phyloP scores from a whole-genome alignment of 2,888 invertebrate species.

The Exephanes ischioxanthus region DNA sequence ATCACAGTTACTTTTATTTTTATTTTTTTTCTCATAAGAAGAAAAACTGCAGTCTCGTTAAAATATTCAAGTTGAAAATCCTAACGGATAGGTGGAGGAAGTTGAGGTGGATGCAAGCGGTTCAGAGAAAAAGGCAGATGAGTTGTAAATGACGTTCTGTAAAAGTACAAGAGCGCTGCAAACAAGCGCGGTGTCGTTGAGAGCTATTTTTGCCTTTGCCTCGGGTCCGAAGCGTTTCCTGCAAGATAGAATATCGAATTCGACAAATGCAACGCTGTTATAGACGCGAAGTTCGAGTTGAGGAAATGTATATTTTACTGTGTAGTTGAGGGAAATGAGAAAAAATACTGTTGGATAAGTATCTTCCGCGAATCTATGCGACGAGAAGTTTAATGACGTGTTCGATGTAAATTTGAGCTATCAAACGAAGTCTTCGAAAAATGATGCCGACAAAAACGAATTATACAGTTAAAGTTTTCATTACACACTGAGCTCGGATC shows the following conservation, averaged over 20 bases:
- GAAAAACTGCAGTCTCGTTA: not conserved
- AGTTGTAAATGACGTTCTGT: constrained; percentile 20
- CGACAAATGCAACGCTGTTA: not conserved
- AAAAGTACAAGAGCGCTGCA: constrained; percentile 4
- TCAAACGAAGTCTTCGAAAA: too few species aligned
- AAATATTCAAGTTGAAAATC: not conserved
- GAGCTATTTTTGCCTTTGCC: constrained; percentile 22
- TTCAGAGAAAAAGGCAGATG: not conserved
- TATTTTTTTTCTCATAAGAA: not conserved
- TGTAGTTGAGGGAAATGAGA: not conserved
- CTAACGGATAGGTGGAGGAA: not conserved
- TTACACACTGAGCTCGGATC: not conserved
- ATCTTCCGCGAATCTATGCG: not conserved
- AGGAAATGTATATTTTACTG: not conserved
- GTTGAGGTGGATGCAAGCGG: constrained; percentile 1
- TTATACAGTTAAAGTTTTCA: too few species aligned
- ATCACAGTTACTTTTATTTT: not conserved
- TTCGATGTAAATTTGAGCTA: too few species aligned
- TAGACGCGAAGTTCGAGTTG: not conserved
- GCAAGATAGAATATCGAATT: constrained; percentile 17
- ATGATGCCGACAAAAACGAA: too few species aligned
- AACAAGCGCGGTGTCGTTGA: constrained; percentile 3
- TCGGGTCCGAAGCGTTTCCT: constrained; percentile 1
- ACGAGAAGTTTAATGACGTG: too few species aligned
- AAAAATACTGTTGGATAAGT: not conserved